Conservation (phyloP, 2,797 vertebrate genomes). For the Enteromius unitaeniatus region DNA sequence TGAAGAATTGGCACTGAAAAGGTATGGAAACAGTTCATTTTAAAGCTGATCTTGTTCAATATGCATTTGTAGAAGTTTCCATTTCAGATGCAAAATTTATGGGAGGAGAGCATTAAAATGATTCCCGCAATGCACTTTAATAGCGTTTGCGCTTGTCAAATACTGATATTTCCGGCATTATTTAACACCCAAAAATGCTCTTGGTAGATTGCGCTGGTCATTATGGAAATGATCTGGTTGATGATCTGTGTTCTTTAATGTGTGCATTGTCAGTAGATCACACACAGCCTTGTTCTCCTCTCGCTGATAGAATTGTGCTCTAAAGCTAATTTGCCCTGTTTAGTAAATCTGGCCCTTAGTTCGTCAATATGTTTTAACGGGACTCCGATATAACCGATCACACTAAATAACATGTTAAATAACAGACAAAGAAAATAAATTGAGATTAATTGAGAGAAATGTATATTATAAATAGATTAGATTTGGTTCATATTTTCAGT, state of each 20-base stretch:
- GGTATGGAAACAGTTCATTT: background rate
- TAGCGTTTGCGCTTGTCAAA: background rate
- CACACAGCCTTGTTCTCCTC: background rate
- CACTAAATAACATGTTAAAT: background rate
- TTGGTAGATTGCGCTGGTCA: background rate
- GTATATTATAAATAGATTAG: background rate
- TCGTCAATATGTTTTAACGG: background rate
- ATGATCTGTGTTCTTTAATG: background rate
- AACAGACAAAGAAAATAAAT: background rate
- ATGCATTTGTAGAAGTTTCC: background rate
- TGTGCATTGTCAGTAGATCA: background rate
- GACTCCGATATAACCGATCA: background rate
- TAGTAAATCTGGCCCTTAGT: background rate
- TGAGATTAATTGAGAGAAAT: background rate
- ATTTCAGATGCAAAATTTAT: background rate
- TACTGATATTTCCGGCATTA: background rate
- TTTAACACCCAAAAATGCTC: background rate
- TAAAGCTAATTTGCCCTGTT: background rate
- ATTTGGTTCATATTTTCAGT: background rate
- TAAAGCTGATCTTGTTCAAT: background rate
- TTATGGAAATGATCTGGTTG: background rate
- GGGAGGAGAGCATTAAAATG: background rate
- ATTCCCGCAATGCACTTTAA: background rate
- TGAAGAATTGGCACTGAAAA: background rate
- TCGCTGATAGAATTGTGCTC: background rate